Percentiles rank a stretch among this genome's conserved stretches.
Conservation (phyloP, 2,888 invertebrate species). For the Pinctada fucata region DNA sequence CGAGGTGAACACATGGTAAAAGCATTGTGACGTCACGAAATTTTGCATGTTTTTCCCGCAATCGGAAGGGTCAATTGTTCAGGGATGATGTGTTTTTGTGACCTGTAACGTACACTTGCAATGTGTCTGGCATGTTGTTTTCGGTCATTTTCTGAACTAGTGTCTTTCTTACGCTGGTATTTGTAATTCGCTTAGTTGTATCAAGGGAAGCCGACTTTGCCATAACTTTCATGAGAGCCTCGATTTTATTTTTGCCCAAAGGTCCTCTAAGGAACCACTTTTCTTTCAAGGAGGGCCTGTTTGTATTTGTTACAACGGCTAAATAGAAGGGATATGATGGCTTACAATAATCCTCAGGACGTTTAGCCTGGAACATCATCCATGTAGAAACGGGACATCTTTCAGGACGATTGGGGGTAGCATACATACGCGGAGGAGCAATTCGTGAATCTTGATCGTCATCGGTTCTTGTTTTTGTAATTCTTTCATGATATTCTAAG, state of each 20-base stretch:
- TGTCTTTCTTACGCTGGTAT: constrained; percentile 15
- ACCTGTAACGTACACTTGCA: constrained; percentile 12
- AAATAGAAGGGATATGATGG: constrained; percentile 11
- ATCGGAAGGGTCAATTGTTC: neutral
- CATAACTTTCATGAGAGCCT: constrained; percentile 12
- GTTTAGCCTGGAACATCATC: neutral
- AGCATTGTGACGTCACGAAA: too few species aligned
- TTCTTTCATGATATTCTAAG: constrained; percentile 23
- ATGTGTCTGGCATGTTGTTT: neutral
- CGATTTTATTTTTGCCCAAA: constrained; percentile 10
- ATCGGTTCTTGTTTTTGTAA: constrained; percentile 33
- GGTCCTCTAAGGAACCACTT: constrained; percentile 21
- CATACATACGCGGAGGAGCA: constrained; percentile 3
- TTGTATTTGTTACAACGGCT: constrained; percentile 7
- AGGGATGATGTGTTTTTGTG: constrained; percentile 19
- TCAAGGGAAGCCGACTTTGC: constrained; percentile 1
- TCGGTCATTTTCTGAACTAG: constrained; percentile 16
- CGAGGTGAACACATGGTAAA: neutral
- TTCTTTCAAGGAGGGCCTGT: neutral
- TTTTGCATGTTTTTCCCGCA: too few species aligned
- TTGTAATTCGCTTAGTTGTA: neutral
- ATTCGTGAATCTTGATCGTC: constrained; percentile 5
- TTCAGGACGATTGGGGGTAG: neutral
- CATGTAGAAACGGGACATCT: neutral
- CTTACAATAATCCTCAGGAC: neutral